Evolutionary conservation across 2,113 vertebrate genomes (phyloP).

Genomic region (Salminus brasiliensis): DNA sequence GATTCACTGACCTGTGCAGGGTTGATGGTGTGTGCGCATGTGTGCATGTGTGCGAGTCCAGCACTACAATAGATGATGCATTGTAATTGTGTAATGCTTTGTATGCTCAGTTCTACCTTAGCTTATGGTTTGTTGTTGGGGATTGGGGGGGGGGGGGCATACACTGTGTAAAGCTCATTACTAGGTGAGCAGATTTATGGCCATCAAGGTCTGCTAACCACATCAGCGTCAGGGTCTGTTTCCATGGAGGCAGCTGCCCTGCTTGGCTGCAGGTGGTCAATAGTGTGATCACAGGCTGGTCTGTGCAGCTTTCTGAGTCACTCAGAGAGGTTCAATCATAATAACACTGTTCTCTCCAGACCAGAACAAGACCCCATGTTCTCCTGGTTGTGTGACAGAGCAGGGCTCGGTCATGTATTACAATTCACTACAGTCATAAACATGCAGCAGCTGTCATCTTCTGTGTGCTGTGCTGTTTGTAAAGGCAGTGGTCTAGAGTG

Average conservation of each 20-base stretch:
- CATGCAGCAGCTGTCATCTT: background rate
- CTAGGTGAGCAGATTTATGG: constrained; percentile 21
- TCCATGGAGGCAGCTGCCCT: constrained; percentile 64
- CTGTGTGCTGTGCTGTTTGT: background rate
- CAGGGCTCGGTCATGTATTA: background rate
- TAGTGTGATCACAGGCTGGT: constrained; percentile 45
- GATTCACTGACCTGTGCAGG: background rate
- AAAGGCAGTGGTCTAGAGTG: too few species aligned
- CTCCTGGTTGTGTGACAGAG: background rate
- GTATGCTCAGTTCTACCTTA: constrained; percentile 26
- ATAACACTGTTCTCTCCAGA: background rate
- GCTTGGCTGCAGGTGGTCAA: constrained; percentile 68
- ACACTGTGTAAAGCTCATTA: constrained; percentile 27
- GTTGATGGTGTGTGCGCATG: background rate
- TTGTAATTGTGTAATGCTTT: background rate
- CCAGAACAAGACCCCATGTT: background rate
- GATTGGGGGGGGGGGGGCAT: constrained; percentile 35
- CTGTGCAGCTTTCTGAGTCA: background rate
- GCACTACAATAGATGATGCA: background rate
- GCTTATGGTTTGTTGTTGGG: too few species aligned
- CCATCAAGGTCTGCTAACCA: constrained; percentile 59
- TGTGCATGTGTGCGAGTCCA: background rate
- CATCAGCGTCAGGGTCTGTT: constrained; percentile 65
- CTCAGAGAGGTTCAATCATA: background rate
- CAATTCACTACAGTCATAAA: background rate